Base-by-base conservation (phyloP, 1,140 invertebrate species). In the Lepidurus arcticus region DNA sequence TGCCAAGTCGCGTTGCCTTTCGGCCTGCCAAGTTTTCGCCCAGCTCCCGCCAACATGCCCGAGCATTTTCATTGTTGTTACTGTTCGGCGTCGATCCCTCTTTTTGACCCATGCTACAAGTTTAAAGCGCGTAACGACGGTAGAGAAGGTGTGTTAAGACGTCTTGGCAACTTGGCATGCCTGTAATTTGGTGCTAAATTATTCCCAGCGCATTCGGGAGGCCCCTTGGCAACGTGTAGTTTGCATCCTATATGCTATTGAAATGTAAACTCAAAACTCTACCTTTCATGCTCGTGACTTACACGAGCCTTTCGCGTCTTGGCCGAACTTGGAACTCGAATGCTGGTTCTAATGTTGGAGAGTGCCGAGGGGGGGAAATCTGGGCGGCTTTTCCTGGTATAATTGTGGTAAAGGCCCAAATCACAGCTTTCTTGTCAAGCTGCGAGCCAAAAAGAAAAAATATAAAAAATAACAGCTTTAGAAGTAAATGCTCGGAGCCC, bases 121-220 rank as follows among this genome's bases (percentile, higher is more conserved):
- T 0, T 65, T 65, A 65, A 65, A 65, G 53, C 21, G 53, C 53
- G 53, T 65, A 65, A 65, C 8, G 53, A 65, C 53, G 16, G 53
- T 65, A 65, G 4, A 65, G 53, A 65, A 65, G 21, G 53, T 65
- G 53, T 65, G 53, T 65, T 65, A 65, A 65, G 53, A 65, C 53
- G n/a, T 65, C 53, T 65, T 65, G 13, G 53, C 53, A 65, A 65
- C 53, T 65, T 65, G 53, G 53, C 53, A 65, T 65, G 53, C n/a
- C 53, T 65, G 53, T 65, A 65, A 65, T 65, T 65, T 65, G 53
- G n/a, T 65, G 21, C 53, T 65, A 65, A 65, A 65, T 65, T 65
- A 65, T 65, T 65, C 53, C 53, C 21, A 65, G 53, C 13, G 53
- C 53, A 65, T 65, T n/a, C 53, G 53, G 53, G 13, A 7, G 16